A percentile compares a stretch with the other conserved stretches of the same genome.
Conservation (phyloP, 2,797 vertebrate genomes). For the Mus minutoides region DNA sequence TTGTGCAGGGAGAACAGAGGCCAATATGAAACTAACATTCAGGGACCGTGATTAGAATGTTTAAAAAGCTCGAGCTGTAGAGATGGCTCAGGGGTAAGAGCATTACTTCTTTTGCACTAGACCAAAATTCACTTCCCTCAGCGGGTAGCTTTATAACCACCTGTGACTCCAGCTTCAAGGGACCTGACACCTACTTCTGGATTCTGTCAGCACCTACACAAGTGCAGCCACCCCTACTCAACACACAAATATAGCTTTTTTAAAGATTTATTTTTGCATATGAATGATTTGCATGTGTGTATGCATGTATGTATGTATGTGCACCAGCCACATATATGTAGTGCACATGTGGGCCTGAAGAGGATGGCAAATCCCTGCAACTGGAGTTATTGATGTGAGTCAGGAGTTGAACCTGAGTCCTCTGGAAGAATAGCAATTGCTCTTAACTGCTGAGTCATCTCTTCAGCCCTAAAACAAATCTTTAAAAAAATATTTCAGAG, state of each 20-base stretch:
- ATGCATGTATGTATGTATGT: not conserved
- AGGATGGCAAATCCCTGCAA: not conserved
- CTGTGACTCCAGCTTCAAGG: not conserved
- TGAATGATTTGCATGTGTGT: not conserved
- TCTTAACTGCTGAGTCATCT: not conserved
- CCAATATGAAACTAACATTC: not conserved
- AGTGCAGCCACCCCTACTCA: not conserved
- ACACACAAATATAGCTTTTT: not conserved
- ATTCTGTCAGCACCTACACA: not conserved
- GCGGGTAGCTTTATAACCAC: not conserved
- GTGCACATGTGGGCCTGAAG: too few relatives aligned
- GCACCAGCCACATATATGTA: not conserved
- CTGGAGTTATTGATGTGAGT: not conserved
- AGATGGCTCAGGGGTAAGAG: not conserved
- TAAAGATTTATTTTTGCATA: not conserved
- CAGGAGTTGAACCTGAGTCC: not conserved
- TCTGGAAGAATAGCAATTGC: not conserved
- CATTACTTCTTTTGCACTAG: too few relatives aligned
- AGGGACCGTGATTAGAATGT: not conserved
- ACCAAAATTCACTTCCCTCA: not conserved
- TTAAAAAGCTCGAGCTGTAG: not conserved
- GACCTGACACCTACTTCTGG: not conserved
- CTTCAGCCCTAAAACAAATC: not conserved
- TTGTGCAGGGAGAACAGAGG: not conserved
- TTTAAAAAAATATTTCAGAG: not conserved